These are phyloP conservation scores for Chamaetylas fuelleborni DNA, from an alignment of 2,113 vertebrate genomes.

Conservation along the genomic window DNA sequence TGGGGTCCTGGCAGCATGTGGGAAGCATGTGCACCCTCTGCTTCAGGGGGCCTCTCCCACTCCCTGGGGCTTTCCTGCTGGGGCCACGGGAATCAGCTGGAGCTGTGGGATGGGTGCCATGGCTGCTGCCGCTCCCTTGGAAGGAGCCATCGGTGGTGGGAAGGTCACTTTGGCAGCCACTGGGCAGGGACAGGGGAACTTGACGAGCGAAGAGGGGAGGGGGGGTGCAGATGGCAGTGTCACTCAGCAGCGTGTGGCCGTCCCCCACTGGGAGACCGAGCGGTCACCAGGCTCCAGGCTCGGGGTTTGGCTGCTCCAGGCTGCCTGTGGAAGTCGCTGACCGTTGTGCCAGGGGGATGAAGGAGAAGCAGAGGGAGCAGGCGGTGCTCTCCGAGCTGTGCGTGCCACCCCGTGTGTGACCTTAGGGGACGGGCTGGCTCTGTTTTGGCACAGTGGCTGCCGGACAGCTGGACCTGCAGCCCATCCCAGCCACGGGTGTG, in stretches of 20 bases:
- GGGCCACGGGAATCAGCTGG: neutral
- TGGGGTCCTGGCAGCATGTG: neutral
- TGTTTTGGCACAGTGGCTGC: neutral
- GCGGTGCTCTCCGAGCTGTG: fast-evolving
- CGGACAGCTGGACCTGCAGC: neutral
- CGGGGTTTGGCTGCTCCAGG: neutral
- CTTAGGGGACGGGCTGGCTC: neutral
- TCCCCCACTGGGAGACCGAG: neutral
- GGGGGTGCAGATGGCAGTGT: neutral
- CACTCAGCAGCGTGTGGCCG: neutral
- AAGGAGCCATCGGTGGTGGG: neutral
- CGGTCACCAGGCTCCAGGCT: neutral
- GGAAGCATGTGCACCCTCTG: neutral
- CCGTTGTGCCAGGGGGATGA: neutral
- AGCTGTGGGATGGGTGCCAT: fast-evolving
- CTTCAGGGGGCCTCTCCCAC: neutral
- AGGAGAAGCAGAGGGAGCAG: neutral
- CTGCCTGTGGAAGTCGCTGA: neutral
- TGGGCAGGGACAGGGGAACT: neutral
- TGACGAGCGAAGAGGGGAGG: neutral
- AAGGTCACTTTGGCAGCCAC: neutral
- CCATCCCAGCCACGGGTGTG: fast-evolving
- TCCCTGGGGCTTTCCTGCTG: neutral
- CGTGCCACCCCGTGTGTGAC: fast-evolving
- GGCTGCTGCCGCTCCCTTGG: neutral